Base-by-base conservation (phyloP, 2,888 invertebrate species). In the Archaeoteleia sp. region DNA sequence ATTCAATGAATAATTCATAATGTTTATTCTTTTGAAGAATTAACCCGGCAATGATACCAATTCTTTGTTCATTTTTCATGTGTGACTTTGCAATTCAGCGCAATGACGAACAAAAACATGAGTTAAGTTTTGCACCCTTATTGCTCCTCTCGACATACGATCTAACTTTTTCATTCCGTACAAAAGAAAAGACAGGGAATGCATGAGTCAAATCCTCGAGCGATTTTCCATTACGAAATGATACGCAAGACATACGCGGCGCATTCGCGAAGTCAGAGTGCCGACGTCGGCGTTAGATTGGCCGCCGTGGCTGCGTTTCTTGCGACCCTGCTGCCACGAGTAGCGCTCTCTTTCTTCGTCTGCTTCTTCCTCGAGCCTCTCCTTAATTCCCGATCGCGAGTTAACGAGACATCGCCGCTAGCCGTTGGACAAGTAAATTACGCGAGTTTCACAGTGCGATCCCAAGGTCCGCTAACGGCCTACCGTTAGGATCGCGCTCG, bases 341-440 rank as follows among this genome's bases (percentile, higher is more conserved):
- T 9, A 23, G 25, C 48, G 49, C 65, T 34, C 30, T 40, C 48
- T 54, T 48, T 27, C 43, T 32, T 48, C 15, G 10, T 29, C 20
- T 5, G 27, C 29, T 46, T 42, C 30, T 10, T 43, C 35, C 39
- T 58, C 30, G 27, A 32, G 65, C 66, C 69, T 74, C 80, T 78
- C 74, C 78, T 82, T 82, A 79, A 82, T 82, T 78, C 81, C 68
- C 73, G 80, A 83, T 82, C 81, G 76, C 74, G 68, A 82, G 77
- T 79, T 83, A 82, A 82, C 82, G 81, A 82, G 82, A 80, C 79
- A 78, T 74, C 73, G 80, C 82, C 80, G 78, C 77, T 77, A 67
- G 77, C 79, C 78, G 74, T 70, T 71, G 77, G 77, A 80, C 80
- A 78, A 78, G 82, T 82, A 82, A 82, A 83, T 83, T 83, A 81